phyloP scores from a whole-genome alignment of 1,140 invertebrate species.

The Marisa cornuarietis region DNA sequence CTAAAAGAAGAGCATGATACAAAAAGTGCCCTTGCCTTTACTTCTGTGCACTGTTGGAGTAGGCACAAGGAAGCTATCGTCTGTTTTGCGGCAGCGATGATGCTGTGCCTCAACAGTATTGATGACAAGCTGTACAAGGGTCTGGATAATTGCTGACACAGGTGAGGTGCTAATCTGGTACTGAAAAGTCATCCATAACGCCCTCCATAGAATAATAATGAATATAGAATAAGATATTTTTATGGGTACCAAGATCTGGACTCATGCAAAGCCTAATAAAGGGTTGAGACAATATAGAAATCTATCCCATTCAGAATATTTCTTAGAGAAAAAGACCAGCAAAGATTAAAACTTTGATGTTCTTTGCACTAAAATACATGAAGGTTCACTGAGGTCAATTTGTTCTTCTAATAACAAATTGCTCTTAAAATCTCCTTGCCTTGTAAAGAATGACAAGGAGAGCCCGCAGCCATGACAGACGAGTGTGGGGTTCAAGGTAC shows the following conservation, averaged over 20 bases:
- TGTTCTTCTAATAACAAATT: neutral
- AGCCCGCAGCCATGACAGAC: constrained; percentile 91
- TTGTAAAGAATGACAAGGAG: constrained; percentile 96
- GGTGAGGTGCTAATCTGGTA: constrained; percentile 90
- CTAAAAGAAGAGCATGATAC: too few species aligned
- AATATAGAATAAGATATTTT: neutral
- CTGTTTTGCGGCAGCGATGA: constrained; percentile 70
- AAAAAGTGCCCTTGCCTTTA: constrained; percentile 56
- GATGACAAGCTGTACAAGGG: constrained; percentile 89
- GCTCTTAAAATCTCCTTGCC: constrained; percentile 68
- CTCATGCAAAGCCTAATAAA: too few species aligned
- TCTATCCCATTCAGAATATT: too few species aligned
- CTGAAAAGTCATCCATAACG: constrained; percentile 68
- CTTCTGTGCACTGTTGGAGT: constrained; percentile 56
- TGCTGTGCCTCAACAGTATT: constrained; percentile 92
- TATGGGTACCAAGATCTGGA: too few species aligned
- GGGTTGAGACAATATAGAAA: too few species aligned
- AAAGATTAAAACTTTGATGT: too few species aligned
- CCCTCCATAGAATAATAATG: neutral
- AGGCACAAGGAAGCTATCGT: constrained; percentile 54
- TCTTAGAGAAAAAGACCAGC: too few species aligned
- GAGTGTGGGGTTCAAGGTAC: constrained; percentile 83
- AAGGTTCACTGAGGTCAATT: too few species aligned
- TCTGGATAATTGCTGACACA: constrained; percentile 80
- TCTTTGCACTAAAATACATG: too few species aligned